Base-by-base conservation (phyloP, 2,888 invertebrate species). In the Euspilapteryx auroguttella region DNA sequence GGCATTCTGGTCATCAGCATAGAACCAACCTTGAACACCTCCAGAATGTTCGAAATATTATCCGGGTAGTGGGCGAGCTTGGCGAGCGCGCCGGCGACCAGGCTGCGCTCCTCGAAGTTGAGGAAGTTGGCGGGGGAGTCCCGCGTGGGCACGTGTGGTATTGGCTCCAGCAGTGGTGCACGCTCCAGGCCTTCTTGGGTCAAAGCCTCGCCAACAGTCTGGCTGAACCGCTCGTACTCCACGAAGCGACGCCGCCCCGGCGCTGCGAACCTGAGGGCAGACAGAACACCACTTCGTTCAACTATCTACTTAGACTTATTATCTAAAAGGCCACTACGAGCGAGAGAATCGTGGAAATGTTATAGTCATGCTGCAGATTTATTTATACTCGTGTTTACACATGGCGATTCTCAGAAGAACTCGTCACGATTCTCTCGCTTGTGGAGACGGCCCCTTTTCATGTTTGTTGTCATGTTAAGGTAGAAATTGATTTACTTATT, bases 41-140 rank as follows among this genome's bases (percentile, higher is more conserved):
- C 82, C 28, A 81, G 71, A 23, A 89, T 71, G 42, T 89, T 88
- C 32, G 84, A 82, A 21, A 84, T 65, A 35, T 82, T 78, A 40
- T 86, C 83, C 1, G 83, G 81, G 25, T 78, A 77, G 38, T 79
- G 79, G 20, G 83, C 76, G 12, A 89, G 68, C 48, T 86, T 87
- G 54, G 82, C 79, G 43, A 89, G 71, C 1, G 86, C 87, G 31
- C 75, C 62, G 2, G 85, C 79, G 21, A 85, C 76, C 17, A 71
- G 49, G 32, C 73, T 71, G 14, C 89, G 69, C 58, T 89, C 87
- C 35, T 87, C 86, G 52, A 83, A 88, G 61, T 86, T 86, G 37
- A 89, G 79, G 76, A 86, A 87, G 53, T 63, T 62, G 40, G 49
- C 54, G 38, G 81, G 76, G 37, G 82, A 77, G 48, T 86, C 85